These are phyloP conservation scores for Trematomus loennbergii DNA, from an alignment of 2,113 vertebrate genomes.

Conservation along the genomic window DNA sequence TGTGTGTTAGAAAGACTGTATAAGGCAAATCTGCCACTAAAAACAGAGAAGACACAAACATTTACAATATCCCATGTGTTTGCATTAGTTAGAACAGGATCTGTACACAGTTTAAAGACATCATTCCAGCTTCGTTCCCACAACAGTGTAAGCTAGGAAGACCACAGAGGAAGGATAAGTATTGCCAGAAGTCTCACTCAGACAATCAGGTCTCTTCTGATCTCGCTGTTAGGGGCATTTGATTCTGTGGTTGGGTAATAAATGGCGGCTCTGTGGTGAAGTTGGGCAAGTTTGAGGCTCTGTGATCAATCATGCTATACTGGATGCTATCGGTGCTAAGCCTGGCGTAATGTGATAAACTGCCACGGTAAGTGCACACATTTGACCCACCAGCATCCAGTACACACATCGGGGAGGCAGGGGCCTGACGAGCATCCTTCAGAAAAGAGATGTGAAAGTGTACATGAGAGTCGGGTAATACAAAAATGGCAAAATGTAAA, in stretches of 20 bases:
- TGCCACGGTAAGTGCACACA: constrained; percentile 19
- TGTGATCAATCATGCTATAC: constrained; percentile 22
- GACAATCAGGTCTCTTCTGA: constrained; percentile 47
- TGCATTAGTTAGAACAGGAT: constrained; percentile 58
- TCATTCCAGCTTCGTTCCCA: constrained; percentile 54
- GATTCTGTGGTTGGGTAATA: constrained; percentile 35
- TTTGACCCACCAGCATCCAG: constrained; percentile 17
- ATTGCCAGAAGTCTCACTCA: constrained; percentile 47
- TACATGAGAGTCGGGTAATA: background rate
- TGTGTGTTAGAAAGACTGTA: constrained; percentile 58
- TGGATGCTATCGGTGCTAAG: constrained; percentile 21
- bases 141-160: constrained; percentile 41
- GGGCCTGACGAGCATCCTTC: constrained; percentile 8
- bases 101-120: constrained; percentile 70
- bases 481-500: background rate
- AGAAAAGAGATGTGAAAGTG: constrained; percentile 24
- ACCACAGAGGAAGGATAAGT: constrained; percentile 59
- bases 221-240: constrained; percentile 11
- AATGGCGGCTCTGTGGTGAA: constrained; percentile 29
- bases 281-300: constrained; percentile 28
- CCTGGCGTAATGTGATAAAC: constrained; percentile 16
- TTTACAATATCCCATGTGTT: constrained; percentile 74
- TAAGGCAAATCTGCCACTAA: constrained; percentile 70
- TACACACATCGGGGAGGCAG: background rate
- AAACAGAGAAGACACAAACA: constrained; percentile 74